Evolutionary conservation across 2,888 invertebrate genomes (phyloP), one percentile per base, ranked within the genome.

Genomic region (Melieria picta): DNA sequence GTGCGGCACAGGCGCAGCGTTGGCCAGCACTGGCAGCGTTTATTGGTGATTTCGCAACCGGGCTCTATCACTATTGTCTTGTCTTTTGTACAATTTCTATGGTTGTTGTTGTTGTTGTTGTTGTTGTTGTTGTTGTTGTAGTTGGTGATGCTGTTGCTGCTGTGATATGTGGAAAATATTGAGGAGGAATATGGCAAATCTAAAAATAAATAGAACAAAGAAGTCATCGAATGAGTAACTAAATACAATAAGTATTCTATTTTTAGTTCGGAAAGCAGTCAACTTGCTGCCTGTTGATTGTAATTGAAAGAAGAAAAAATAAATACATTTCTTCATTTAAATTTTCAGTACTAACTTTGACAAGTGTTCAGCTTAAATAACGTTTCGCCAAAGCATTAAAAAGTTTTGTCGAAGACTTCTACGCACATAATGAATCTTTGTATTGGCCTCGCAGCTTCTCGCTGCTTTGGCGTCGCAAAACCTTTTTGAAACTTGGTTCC

Each of bases 1-100:
- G 80, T 83, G 70, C 80, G 83, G 79, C 87, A 87, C 75, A 86
- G 79, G 73, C 82, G 82, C 80, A 85, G 81, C 74, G 80, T 80
- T 68, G 87, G 86, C 87, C 87, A 87, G 77, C 87, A 87, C 71
- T 86, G 85, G 78, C 87, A 87, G 66, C 83, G 85, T 77, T 86
- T 86, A 77, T 87, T 86, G 72, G 87, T 86, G 72, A 87, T 87
- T 80, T 87, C 87, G 80, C 87, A 87, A 74, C 87, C 87, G 68
- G 85, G 82, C 72, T 85, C 82, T 79, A 86, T 71, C 56, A 83
- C 79, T 79, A 86, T 83, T 79, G 83, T 80, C 78, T 86, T 82
- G 46, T 82, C 79, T 79, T 84, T 84, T 77, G 86, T 85, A 79
- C 86, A 86, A 76, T 86, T 86, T 73, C 77, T 78, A 73, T 79